Conservation (phyloP, 2,888 invertebrate genomes). For the Ligdia adustata region DNA sequence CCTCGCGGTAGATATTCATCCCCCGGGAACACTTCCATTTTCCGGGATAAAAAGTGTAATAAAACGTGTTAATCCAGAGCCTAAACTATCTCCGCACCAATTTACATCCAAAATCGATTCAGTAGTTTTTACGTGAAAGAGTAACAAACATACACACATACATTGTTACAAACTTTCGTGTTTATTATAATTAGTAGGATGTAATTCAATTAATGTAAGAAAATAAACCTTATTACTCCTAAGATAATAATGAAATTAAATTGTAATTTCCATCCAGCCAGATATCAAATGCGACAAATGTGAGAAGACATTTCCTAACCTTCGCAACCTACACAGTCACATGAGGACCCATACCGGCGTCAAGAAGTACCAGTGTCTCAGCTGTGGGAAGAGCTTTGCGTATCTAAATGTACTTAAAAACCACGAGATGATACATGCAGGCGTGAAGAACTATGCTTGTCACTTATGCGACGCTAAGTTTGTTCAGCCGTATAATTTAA, state of each 20-base stretch:
- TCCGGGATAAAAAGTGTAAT: too few relatives aligned
- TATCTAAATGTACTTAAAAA: constrained; percentile 87
- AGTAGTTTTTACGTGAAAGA: too few relatives aligned
- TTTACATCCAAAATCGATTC: too few relatives aligned
- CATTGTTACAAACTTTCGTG: too few relatives aligned
- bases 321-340: constrained; percentile 85
- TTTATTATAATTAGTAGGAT: too few relatives aligned
- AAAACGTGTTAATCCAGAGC: too few relatives aligned
- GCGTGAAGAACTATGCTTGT: constrained; percentile 87
- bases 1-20: too few relatives aligned
- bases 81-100: too few relatives aligned
- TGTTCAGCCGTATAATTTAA: constrained; percentile 73
- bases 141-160: too few relatives aligned
- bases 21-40: too few relatives aligned
- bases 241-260: too few relatives aligned
- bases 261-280: constrained; percentile 56
- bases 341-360: constrained; percentile 84
- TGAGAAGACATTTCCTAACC: constrained; percentile 77
- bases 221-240: neutral
- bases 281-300: constrained; percentile 77
- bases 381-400: constrained; percentile 86
- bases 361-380: constrained; percentile 84
- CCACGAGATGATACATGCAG: constrained; percentile 88
- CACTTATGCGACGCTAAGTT: constrained; percentile 86
- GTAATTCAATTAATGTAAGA: too few relatives aligned